A percentile compares a stretch with the other conserved stretches of the same genome.
phyloP scores from a whole-genome alignment of 2,113 vertebrate species.

The Myiopsitta monachus region DNA sequence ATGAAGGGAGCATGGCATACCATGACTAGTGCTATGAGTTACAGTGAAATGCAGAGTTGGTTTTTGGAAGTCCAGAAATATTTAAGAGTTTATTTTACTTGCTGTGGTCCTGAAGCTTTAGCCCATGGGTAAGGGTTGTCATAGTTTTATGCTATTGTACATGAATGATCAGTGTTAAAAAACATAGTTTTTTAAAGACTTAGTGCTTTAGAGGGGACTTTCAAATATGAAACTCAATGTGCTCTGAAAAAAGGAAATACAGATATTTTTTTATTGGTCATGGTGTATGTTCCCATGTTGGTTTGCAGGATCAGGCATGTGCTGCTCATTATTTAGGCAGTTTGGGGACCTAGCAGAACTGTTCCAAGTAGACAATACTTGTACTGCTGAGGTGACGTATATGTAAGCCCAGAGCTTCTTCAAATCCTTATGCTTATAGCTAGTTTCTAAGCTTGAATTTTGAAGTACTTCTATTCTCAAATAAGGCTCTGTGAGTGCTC shows the following conservation, averaged over 20 bases:
- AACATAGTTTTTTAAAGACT: background rate
- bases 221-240: background rate
- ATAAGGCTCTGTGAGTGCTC: background rate
- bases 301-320: background rate
- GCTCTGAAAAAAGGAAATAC: background rate
- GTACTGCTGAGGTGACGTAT: background rate
- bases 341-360: background rate
- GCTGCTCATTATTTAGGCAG: background rate
- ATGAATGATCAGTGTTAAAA: background rate
- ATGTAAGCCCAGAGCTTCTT: background rate
- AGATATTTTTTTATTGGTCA: background rate
- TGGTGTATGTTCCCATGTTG: background rate
- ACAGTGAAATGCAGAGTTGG: background rate
- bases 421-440: background rate
- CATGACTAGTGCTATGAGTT: background rate
- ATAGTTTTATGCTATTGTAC: background rate
- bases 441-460: background rate
- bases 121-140: background rate
- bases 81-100: background rate
- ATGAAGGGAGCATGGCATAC: background rate
- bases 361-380: background rate
- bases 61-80: background rate
- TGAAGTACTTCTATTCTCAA: background rate
- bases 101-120: background rate
- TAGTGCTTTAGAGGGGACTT: background rate